Conservation (phyloP, 2,888 invertebrate species). For the Cenopis cana region DNA sequence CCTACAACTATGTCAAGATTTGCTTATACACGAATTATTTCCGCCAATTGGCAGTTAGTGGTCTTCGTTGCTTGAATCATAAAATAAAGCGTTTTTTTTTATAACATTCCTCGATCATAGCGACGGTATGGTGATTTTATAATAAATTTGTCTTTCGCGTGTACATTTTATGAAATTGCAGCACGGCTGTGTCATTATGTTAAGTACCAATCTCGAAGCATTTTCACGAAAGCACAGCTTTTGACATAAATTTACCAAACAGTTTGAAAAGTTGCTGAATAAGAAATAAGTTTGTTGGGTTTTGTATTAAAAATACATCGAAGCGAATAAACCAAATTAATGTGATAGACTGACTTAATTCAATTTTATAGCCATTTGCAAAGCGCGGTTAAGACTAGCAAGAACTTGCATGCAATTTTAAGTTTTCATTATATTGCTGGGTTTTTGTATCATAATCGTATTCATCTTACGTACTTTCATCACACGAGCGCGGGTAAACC, state of each 20-base stretch:
- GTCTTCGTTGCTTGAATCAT: too few relatives aligned
- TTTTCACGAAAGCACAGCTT: slow-evolving; percentile 22
- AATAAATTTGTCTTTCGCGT: slow-evolving; percentile 67
- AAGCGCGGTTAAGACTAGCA: too few relatives aligned
- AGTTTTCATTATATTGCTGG: too few relatives aligned
- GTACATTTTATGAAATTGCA: slow-evolving; percentile 58
- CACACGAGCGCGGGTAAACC: too few relatives aligned
- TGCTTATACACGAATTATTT: too few relatives aligned
- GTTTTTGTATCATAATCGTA: too few relatives aligned
- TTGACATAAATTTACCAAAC: slow-evolving; percentile 8
- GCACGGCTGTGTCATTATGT: slow-evolving; percentile 54
- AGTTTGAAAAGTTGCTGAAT: neutral
- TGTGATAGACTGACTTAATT: neutral
- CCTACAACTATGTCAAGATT: too few relatives aligned
- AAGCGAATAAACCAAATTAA: neutral
- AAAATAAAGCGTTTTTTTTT: slow-evolving; percentile 28
- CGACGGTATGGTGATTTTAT: slow-evolving; percentile 56
- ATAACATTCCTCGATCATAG: slow-evolving; percentile 61
- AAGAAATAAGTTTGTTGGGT: neutral
- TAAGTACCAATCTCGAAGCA: slow-evolving; percentile 47
- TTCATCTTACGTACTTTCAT: too few relatives aligned
- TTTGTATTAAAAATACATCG: neutral
- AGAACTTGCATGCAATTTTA: too few relatives aligned
- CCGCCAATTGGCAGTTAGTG: too few relatives aligned
- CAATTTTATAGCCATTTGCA: too few relatives aligned